These are phyloP conservation scores for Cheirogaleus major DNA, from an alignment of 2,797 vertebrate genomes.

Conservation along the genomic window DNA sequence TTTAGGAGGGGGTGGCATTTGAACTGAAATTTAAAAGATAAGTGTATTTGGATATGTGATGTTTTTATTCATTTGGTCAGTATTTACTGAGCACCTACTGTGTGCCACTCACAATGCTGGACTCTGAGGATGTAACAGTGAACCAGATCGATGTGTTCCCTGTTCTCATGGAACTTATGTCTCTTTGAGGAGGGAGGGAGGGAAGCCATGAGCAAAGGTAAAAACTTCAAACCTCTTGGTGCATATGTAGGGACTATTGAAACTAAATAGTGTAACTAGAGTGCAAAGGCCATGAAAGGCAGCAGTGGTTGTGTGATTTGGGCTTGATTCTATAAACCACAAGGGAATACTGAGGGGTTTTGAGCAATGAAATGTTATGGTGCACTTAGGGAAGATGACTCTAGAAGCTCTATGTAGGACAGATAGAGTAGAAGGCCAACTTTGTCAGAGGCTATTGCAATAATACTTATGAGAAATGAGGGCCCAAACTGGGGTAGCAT, in stretches of 20 bases:
- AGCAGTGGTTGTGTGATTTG: background rate
- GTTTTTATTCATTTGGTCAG: background rate
- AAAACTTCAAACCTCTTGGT: background rate
- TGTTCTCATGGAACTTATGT: background rate
- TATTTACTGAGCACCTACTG: conserved; percentile 7
- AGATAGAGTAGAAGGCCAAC: background rate
- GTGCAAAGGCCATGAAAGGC: background rate
- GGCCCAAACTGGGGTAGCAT: background rate
- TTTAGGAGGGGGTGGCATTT: background rate
- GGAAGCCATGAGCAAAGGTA: background rate
- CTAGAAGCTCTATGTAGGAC: background rate
- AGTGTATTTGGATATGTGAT: background rate
- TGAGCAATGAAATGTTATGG: background rate
- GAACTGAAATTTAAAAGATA: conserved; percentile 42
- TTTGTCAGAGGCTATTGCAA: background rate
- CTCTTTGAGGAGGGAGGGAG: background rate
- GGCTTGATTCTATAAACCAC: background rate
- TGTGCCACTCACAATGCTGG: background rate
- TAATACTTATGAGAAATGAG: background rate
- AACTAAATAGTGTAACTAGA: background rate
- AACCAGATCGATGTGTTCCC: background rate
- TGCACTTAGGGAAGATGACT: background rate
- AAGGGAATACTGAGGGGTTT: background rate
- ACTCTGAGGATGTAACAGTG: background rate
- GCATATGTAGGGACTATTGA: background rate